phyloP scores from a whole-genome alignment of 1,140 invertebrate species.

The Halesus radiatus region DNA sequence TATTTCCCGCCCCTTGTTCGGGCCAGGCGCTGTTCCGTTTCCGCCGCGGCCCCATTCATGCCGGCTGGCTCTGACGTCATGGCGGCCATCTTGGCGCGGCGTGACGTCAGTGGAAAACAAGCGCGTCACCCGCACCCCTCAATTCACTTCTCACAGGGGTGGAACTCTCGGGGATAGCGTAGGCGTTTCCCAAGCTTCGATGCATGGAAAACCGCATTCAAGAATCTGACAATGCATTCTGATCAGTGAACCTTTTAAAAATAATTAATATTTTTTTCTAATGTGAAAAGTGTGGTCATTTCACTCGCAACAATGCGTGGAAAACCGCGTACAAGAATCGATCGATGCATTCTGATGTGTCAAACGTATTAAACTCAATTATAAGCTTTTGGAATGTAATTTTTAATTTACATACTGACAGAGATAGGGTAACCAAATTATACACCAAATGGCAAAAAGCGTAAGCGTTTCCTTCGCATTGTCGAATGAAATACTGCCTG shows the following conservation, averaged over 20 bases:
- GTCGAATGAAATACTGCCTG: too few species aligned
- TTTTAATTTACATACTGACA: too few species aligned
- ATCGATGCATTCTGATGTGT: too few species aligned
- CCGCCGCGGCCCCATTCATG: conserved; percentile 52
- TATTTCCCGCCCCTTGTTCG: conserved; percentile 3
- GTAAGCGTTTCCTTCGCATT: too few species aligned
- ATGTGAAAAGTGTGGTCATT: too few species aligned
- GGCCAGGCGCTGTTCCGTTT: conserved; percentile 4
- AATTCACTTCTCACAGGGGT: neutral
- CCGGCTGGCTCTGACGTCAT: conserved; percentile 45
- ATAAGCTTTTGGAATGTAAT: too few species aligned
- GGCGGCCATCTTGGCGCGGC: conserved; percentile 4
- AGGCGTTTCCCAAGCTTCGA: conserved; percentile 21
- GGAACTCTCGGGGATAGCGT: conserved; percentile 1
- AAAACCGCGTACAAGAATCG: too few species aligned
- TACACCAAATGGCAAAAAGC: too few species aligned
- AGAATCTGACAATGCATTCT: neutral
- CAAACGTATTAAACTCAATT: too few species aligned
- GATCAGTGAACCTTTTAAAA: neutral
- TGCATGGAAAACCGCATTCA: conserved; percentile 2
- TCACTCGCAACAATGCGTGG: too few species aligned
- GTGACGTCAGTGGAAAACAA: conserved; percentile 38
- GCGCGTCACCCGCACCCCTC: conserved; percentile 32
- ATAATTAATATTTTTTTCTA: neutral
- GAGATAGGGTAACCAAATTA: too few species aligned